Evolutionary conservation across 2,797 vertebrate genomes (phyloP).

Genomic region (Myiotriccus ornatus): DNA sequence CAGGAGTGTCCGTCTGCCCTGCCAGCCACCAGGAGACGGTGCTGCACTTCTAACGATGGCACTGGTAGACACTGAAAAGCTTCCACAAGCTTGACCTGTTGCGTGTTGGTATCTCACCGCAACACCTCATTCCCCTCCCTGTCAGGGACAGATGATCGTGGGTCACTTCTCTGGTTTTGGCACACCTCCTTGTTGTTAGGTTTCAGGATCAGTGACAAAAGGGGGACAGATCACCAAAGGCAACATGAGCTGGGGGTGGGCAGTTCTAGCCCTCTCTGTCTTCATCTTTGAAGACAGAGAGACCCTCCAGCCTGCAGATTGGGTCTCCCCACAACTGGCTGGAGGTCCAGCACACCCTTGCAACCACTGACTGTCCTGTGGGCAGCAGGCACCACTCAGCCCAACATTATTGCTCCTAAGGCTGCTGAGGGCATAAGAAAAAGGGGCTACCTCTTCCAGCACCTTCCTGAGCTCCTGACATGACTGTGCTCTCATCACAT

Average conservation of each 20-base stretch:
- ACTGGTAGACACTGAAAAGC: neutral
- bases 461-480: neutral
- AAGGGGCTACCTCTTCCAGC: neutral
- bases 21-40: neutral
- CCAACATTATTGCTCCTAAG: neutral
- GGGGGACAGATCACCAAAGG: neutral
- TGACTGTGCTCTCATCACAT: neutral
- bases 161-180: neutral
- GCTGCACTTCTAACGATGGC: neutral
- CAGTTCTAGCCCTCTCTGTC: neutral
- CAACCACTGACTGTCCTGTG: accelerated
- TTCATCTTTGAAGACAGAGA: neutral
- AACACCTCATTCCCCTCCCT: neutral
- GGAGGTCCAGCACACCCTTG: neutral
- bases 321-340: accelerated
- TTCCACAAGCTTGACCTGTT: neutral
- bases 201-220: neutral
- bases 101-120: neutral
- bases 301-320: accelerated
- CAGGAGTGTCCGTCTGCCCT: accelerated
- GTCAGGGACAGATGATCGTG: neutral
- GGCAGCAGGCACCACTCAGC: neutral
- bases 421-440: neutral
- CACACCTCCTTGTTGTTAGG: neutral
- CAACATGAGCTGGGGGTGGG: accelerated